Evolutionary conservation across 2,113 vertebrate species (phyloP).

Genomic region (Macheiramphus alcinus): DNA sequence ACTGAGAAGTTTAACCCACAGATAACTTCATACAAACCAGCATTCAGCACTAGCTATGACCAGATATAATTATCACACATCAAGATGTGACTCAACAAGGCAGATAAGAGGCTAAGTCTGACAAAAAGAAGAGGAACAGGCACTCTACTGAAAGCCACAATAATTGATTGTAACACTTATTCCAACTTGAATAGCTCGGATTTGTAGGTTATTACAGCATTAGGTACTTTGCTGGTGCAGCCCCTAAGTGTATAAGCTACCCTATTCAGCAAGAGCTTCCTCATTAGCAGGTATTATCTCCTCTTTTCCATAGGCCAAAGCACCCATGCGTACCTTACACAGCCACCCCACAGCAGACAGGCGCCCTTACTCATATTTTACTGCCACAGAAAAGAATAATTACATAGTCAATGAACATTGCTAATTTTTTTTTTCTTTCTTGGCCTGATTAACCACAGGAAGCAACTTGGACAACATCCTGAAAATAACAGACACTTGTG

Average conservation of each 20-base stretch:
- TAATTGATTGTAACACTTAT: background rate
- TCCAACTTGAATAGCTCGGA: background rate
- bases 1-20: background rate
- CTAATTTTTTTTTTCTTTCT: background rate
- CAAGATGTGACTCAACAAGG: background rate
- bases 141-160: background rate
- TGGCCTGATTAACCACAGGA: background rate
- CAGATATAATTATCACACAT: background rate
- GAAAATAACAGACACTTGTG: background rate
- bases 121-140: background rate
- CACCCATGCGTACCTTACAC: background rate
- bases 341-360: background rate
- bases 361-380: background rate
- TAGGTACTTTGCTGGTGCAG: background rate
- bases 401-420: background rate
- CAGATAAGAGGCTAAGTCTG: background rate
- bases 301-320: background rate
- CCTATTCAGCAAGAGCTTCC: background rate
- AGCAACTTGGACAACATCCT: background rate
- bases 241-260: background rate
- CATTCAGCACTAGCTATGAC: background rate
- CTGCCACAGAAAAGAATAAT: background rate
- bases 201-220: background rate
- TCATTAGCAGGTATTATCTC: background rate
- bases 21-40: background rate